These are phyloP conservation scores for Anthonomus grandis DNA, from an alignment of 1,140 invertebrate species.

Conservation along the genomic window DNA sequence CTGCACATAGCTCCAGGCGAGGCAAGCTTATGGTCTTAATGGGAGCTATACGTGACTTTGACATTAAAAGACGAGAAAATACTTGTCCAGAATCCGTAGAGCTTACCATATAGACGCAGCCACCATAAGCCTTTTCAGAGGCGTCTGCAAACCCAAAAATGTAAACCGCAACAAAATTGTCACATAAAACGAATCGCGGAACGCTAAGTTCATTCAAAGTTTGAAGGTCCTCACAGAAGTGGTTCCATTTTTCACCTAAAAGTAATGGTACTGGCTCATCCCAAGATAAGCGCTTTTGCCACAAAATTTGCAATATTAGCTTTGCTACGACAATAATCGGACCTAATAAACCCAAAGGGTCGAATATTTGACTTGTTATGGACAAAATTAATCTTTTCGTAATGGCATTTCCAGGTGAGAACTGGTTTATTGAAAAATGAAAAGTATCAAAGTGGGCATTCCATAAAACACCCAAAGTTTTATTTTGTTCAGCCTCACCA, in stretches of 20 bases:
- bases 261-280: neutral
- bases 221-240: neutral
- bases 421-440: no score
- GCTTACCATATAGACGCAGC: constrained; percentile 5
- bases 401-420: no score
- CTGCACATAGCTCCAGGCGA: no score
- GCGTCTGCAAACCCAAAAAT: constrained; percentile 5
- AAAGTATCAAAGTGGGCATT: no score
- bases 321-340: constrained; percentile 8
- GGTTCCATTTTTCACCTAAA: neutral
- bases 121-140: constrained; percentile 7
- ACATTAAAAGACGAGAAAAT: no score
- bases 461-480: no score
- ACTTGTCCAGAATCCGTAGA: no score
- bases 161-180: neutral
- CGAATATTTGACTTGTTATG: no score
- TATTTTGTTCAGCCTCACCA: no score
- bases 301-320: constrained; percentile 6
- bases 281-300: constrained; percentile 7
- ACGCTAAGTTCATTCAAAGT: neutral
- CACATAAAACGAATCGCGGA: neutral
- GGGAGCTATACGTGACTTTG: no score
- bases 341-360: constrained; percentile 4
- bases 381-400: no score
- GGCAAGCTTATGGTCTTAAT: no score